Evolutionary conservation across 2,797 vertebrate species (phyloP).

Genomic region (Phalloptychus januarius): DNA sequence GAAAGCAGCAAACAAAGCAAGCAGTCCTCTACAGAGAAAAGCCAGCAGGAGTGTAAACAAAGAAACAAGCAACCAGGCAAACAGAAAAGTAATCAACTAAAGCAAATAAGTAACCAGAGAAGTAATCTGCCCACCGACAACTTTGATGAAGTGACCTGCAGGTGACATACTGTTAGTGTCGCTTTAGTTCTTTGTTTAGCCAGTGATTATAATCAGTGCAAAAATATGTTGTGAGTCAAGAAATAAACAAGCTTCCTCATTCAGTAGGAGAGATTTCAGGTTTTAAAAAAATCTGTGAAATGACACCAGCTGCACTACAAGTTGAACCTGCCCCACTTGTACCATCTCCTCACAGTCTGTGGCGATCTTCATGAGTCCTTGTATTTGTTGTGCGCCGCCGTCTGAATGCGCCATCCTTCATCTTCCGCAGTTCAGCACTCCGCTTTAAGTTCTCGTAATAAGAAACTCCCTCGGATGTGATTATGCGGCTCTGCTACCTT

Average conservation of each 20-base stretch:
- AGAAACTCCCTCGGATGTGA: slow-evolving; percentile 58
- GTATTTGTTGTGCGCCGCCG: slow-evolving; percentile 21
- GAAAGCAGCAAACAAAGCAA: neutral
- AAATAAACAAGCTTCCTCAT: neutral
- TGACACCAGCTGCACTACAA: neutral
- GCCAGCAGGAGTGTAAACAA: neutral
- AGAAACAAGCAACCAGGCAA: neutral
- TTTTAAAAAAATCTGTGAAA: neutral
- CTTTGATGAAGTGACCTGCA: neutral
- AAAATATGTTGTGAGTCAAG: neutral
- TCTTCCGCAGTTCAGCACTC: slow-evolving; percentile 42
- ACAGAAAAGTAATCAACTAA: too few relatives aligned
- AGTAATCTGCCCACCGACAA: neutral
- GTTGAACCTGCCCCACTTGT: neutral
- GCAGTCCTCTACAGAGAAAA: neutral
- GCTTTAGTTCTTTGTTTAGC: neutral
- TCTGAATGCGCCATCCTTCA: slow-evolving; percentile 61
- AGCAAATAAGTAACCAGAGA: neutral
- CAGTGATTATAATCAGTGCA: neutral
- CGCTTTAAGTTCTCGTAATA: slow-evolving; percentile 61
- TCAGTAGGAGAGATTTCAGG: neutral
- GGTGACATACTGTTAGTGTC: neutral
- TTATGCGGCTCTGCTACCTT: slow-evolving; percentile 56
- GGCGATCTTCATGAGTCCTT: slow-evolving; percentile 27
- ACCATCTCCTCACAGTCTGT: slow-evolving; percentile 38